Base-by-base conservation (phyloP, 2,888 invertebrate species). In the Polydrusus tereticollis region DNA sequence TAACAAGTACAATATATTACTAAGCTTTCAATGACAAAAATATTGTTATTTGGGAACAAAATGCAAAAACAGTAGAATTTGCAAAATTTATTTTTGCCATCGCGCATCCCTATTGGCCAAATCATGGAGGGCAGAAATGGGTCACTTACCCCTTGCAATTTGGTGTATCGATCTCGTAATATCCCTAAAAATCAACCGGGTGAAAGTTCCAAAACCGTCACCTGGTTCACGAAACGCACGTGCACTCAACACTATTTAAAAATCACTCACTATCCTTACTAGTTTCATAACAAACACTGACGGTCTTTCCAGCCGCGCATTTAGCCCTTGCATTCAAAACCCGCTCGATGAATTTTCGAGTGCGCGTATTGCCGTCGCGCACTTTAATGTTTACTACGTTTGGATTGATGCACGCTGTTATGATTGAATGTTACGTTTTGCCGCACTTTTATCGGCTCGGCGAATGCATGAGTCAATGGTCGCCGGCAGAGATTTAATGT, bases 271-370 rank as follows among this genome's bases (percentile, higher is more conserved):
- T 79, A 79, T 74, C 77, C 78, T 74, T 77, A 74, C 59, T 78
- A 77, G 78, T 77, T 78, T 78, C 79, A 76, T 77, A 78, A 77
- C 75, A 77, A 78, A 78, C 77, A 80, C 80, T 80, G 80, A 77
- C 76, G 77, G 68, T 64, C 72, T 72, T 69, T 74, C 68, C 73
- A 75, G 74, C 72, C 73, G 77, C 78, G 78, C 79, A 78, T 79
- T 69, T 74, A 73, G 77, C 77, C 76, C 79, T 79, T 78, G 77
- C 77, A 75, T 76, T 78, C 76, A 79, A 79, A 78, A 77, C 78
- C 77, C 78, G 79, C 79, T 80, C 78, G 79, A 79, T 79, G 76
- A 73, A 50, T 67, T 71, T 63, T 71, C 52, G 69, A 71, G 59
- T 78, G 80, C 80, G 79, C 78, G 66, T 33, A 26, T 10, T 33